Evolutionary conservation across 2,888 invertebrate genomes (phyloP).

Genomic region (Perithous albicinctus): DNA sequence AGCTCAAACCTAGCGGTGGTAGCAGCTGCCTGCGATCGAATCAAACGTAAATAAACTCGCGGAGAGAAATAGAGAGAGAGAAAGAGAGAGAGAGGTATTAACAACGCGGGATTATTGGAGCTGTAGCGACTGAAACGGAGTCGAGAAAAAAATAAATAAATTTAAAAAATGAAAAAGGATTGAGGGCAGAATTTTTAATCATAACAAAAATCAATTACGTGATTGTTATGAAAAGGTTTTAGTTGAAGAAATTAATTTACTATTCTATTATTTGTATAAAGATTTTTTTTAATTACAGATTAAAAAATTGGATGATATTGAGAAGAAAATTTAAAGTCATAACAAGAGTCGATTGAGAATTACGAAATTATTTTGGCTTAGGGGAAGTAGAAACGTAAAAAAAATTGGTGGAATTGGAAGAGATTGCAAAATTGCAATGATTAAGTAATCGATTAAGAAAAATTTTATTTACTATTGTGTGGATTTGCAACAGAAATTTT

Average conservation of each 20-base stretch:
- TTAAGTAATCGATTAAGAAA: too few species aligned
- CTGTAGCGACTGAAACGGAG: neutral
- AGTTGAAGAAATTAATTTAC: neutral
- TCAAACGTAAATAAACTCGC: slow-evolving; percentile 81
- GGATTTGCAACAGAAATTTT: neutral
- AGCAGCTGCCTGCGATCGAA: slow-evolving; percentile 78
- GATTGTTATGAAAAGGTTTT: neutral
- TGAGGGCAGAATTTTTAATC: neutral
- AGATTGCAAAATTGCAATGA: too few species aligned
- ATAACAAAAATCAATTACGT: neutral
- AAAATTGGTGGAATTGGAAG: too few species aligned
- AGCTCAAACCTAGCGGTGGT: slow-evolving; percentile 65
- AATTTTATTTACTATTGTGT: neutral
- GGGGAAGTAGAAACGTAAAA: too few species aligned
- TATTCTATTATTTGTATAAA: too few species aligned
- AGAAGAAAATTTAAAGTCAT: neutral
- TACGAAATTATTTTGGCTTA: neutral
- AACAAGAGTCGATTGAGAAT: neutral
- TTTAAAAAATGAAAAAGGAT: too few species aligned
- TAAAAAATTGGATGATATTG: neutral
- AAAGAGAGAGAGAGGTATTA: slow-evolving; percentile 36
- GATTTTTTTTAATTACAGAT: neutral
- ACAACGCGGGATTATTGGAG: slow-evolving; percentile 15
- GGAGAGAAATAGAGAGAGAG: too few species aligned
- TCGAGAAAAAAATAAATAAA: slow-evolving; percentile 6